Percentiles rank a stretch among this genome's conserved stretches.
Conservation (phyloP, 2,113 vertebrate genomes). For the Carassius auratus region DNA sequence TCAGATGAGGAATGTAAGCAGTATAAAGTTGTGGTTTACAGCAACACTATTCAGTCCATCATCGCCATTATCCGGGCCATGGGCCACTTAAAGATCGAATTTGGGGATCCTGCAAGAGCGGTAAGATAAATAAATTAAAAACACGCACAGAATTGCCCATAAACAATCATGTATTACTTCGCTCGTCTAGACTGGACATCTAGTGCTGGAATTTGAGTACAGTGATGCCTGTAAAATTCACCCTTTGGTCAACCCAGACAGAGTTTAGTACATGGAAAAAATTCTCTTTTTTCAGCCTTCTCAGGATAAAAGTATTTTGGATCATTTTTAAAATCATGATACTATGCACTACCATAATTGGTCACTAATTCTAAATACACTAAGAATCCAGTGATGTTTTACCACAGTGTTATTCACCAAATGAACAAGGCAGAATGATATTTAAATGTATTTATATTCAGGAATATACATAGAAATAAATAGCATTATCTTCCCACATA, state of each 20-base stretch:
- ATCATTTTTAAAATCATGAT: neutral
- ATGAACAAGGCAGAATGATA: neutral
- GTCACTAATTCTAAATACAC: neutral
- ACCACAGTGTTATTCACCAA: neutral
- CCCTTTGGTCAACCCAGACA: neutral
- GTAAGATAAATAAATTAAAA: slow-evolving; percentile 68
- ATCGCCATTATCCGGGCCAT: slow-evolving; percentile 96
- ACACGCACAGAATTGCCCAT: too few relatives aligned
- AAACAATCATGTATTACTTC: neutral
- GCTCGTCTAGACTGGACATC: neutral
- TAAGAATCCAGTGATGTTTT: neutral
- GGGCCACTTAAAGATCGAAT: slow-evolving; percentile 94
- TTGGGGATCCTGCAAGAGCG: slow-evolving; percentile 84
- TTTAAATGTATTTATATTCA: neutral
- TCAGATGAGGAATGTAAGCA: slow-evolving; percentile 97
- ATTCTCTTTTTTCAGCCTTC: neutral
- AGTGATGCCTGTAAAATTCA: neutral
- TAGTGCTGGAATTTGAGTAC: slow-evolving; percentile 10
- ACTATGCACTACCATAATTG: neutral
- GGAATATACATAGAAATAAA: neutral
- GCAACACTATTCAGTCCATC: slow-evolving; percentile 98
- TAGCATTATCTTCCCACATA: neutral
- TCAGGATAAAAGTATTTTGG: neutral
- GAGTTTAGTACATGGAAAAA: neutral
- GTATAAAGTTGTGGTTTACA: slow-evolving; percentile 97